Evolutionary conservation across 2,113 vertebrate genomes (phyloP).

Genomic region (Melospiza melodia): DNA sequence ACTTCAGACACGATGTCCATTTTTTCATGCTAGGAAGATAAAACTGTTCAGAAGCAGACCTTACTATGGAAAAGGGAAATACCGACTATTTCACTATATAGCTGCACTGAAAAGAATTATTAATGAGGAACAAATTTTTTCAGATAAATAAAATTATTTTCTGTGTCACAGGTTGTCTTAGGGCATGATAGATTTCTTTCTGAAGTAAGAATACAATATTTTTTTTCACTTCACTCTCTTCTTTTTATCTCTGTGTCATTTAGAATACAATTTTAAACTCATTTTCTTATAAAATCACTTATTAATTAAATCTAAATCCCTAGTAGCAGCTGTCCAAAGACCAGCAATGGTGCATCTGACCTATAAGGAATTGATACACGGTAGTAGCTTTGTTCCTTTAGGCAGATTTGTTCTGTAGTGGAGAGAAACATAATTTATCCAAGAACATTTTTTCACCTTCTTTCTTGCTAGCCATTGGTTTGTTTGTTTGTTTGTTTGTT

Average conservation of each 20-base stretch:
- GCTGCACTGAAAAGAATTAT: not conserved
- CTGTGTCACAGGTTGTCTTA: not conserved
- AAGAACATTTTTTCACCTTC: not conserved
- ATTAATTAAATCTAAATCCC: not conserved
- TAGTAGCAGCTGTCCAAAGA: not conserved
- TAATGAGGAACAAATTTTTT: not conserved
- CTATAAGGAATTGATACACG: not conserved
- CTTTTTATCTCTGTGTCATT: not conserved
- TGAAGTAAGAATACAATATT: not conserved
- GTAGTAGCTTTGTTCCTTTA: not conserved
- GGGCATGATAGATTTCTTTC: not conserved
- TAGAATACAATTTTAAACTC: not conserved
- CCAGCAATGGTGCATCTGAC: not conserved
- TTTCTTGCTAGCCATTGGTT: not conserved
- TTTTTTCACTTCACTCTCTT: not conserved
- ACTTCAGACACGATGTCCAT: not conserved
- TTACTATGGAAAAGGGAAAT: not conserved
- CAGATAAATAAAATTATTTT: not conserved
- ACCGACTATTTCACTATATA: not conserved
- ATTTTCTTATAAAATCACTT: not conserved
- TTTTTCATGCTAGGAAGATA: not conserved
- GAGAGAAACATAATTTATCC: not conserved
- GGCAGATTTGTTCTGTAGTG: not conserved
- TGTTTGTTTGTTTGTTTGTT: fast-evolving
- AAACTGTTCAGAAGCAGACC: not conserved